phyloP scores from a whole-genome alignment of 2,888 invertebrate species.

The Ischnus inquisitorius region DNA sequence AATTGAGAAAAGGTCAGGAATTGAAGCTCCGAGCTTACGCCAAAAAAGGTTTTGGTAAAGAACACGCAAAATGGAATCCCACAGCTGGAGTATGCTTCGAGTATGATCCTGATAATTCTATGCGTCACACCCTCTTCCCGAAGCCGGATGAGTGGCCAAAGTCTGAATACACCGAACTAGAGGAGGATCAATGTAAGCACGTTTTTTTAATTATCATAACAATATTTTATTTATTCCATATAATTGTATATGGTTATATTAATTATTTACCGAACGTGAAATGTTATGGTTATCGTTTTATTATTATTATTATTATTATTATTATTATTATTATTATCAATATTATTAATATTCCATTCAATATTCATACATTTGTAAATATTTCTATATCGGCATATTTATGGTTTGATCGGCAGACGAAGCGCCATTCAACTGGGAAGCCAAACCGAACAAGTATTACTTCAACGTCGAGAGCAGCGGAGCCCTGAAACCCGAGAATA shows the following conservation, averaged over 20 bases:
- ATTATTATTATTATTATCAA: no score
- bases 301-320: no score
- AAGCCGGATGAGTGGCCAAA: conserved; percentile 99
- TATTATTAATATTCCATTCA: not conserved
- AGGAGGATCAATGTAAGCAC: conserved; percentile 93
- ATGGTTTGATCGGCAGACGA: conserved; percentile 88
- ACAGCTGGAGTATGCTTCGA: conserved; percentile 99
- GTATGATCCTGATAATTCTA: conserved; percentile 99
- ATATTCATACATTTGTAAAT: not conserved
- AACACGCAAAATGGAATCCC: conserved; percentile 99
- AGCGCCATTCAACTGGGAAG: conserved; percentile 97
- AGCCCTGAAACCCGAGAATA: conserved; percentile 97
- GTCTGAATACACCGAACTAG: conserved; percentile 97
- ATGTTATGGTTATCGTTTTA: no score
- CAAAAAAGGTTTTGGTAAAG: conserved; percentile 98
- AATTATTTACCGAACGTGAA: no score
- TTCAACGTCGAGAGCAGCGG: conserved; percentile 99
- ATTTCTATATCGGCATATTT: conserved; percentile 23
- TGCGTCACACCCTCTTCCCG: conserved; percentile 97
- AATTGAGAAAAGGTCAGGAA: conserved; percentile 94
- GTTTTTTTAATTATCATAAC: not conserved
- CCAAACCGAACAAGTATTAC: conserved; percentile 98
- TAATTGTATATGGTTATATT: not conserved
- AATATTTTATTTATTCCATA: not conserved
- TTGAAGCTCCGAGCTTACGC: conserved; percentile 98